Conservation (phyloP, 2,888 invertebrate genomes). For the Oscheius sp. region DNA sequence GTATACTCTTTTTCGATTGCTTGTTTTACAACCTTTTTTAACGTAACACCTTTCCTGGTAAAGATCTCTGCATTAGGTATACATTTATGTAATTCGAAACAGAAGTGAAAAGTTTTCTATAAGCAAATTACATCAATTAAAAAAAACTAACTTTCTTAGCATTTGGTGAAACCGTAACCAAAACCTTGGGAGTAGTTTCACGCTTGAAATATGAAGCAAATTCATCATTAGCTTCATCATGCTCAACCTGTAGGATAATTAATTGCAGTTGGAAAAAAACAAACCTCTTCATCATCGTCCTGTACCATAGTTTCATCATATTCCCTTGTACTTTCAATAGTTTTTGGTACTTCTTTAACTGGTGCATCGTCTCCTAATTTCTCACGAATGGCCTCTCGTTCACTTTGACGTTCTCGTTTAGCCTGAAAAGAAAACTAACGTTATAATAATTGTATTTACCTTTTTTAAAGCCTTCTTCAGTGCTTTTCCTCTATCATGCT, state of each 20-base stretch:
- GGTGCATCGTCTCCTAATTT: constrained; percentile 70
- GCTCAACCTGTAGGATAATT: too few relatives aligned
- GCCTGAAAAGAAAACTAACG: constrained; percentile 43
- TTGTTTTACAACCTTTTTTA: constrained; percentile 86
- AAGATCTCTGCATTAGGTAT: constrained; percentile 90
- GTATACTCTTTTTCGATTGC: constrained; percentile 83
- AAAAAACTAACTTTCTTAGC: constrained; percentile 77
- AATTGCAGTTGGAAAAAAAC: too few relatives aligned
- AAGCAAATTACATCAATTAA: constrained; percentile 27
- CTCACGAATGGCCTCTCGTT: constrained; percentile 58
- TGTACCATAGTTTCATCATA: constrained; percentile 87
- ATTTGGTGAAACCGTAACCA: constrained; percentile 94
- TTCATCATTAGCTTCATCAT: constrained; percentile 82
- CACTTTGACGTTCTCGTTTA: constrained; percentile 62
- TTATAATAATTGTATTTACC: neutral
- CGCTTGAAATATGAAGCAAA: constrained; percentile 86
- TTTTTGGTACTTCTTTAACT: constrained; percentile 83
- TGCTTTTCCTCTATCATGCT: constrained; percentile 49
- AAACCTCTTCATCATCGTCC: constrained; percentile 79
- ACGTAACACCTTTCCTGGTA: constrained; percentile 86
- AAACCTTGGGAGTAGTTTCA: constrained; percentile 88
- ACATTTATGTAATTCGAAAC: constrained; percentile 86
- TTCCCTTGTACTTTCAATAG: constrained; percentile 89
- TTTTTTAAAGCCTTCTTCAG: constrained; percentile 44
- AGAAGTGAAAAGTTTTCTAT: constrained; percentile 78